Evolutionary conservation across 2,888 invertebrate species (phyloP), one percentile per base, ranked within the genome.

Genomic region (Rhagonycha fulva): DNA sequence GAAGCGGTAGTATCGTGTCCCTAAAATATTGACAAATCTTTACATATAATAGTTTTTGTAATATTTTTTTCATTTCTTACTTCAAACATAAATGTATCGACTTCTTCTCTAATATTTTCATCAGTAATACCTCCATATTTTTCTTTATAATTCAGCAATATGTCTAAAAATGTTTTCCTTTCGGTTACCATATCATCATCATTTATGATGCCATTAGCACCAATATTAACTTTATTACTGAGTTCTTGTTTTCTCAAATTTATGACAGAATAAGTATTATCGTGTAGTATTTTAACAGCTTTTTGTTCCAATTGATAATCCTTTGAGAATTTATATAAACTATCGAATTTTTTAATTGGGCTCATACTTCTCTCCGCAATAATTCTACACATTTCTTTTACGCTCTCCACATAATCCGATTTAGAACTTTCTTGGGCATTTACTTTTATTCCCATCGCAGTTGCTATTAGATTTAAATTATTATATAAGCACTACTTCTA

Each of bases 401-500:
- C 93, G 14, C 94, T 92, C 82, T 89, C 88, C 0, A 95, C 94
- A 84, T 95, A 96, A 80, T 92, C 90, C 0, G 93, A 93, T 79
- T 94, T 90, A 5, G 89, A 89, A 83, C 93, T 89, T 4, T 88
- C 88, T 85, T 96, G 95, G 0, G 95, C 94, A 84, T 94, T 89
- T 0, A 95, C 88, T 26, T 91, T 90, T 9, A 92, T 91, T 0
- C 96, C 96, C 96, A 97, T 97, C 12, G 96, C 94, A 9, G 95
- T 93, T 88, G 96, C 96, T 94, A 12, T 12, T 62, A 62, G 26
- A 11, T 9, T 47, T 47, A 11, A n/a, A 5, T n/a, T 47, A 47
- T n/a, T 47, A n/a, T 47, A n/a, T 47, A 19, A 19, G 19, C 19
- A 19, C 19, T 19, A 2, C 19, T 19, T 2, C 19, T 19, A 19